A percentile compares a stretch with the other conserved stretches of the same genome.
Evolutionary conservation across 2,113 vertebrate genomes (phyloP).

Genomic region (Nematolebias whitei): DNA sequence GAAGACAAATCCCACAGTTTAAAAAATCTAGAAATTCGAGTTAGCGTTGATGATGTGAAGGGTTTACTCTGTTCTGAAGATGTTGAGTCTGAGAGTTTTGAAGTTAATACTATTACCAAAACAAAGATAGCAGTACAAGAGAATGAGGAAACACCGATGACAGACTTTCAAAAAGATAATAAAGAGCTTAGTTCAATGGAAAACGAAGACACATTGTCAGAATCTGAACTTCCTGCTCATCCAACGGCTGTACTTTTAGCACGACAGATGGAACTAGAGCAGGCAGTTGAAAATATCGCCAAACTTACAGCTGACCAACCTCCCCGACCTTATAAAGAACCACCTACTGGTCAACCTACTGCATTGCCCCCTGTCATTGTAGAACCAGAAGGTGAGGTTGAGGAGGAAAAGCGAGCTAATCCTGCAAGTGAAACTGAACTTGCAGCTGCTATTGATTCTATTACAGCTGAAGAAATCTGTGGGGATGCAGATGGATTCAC

Average conservation of each 20-base stretch:
- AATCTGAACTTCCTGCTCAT: constrained; percentile 78
- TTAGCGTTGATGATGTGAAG: constrained; percentile 84
- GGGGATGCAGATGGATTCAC: constrained; percentile 88
- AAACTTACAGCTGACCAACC: constrained; percentile 86
- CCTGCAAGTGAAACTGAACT: constrained; percentile 95
- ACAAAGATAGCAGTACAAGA: constrained; percentile 60
- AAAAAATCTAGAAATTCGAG: constrained; percentile 85
- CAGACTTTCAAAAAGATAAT: constrained; percentile 73
- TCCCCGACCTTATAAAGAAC: constrained; percentile 83
- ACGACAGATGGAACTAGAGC: constrained; percentile 92
- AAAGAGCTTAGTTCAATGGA: constrained; percentile 74
- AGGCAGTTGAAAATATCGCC: constrained; percentile 94
- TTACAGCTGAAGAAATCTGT: constrained; percentile 89
- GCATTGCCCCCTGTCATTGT: constrained; percentile 73
- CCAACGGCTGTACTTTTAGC: constrained; percentile 84
- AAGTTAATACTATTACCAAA: constrained; percentile 67
- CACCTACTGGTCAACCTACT: constrained; percentile 71
- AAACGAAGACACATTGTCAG: constrained; percentile 77
- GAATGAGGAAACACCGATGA: constrained; percentile 72
- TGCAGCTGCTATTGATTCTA: constrained; percentile 96
- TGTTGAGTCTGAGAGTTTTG: constrained; percentile 75
- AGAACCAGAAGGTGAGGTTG: constrained; percentile 76
- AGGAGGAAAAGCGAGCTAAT: constrained; percentile 88
- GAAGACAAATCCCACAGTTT: constrained; percentile 85
- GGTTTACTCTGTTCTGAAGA: constrained; percentile 77